Conservation (phyloP, 2,113 vertebrate species). For the Tyrannus savana region DNA sequence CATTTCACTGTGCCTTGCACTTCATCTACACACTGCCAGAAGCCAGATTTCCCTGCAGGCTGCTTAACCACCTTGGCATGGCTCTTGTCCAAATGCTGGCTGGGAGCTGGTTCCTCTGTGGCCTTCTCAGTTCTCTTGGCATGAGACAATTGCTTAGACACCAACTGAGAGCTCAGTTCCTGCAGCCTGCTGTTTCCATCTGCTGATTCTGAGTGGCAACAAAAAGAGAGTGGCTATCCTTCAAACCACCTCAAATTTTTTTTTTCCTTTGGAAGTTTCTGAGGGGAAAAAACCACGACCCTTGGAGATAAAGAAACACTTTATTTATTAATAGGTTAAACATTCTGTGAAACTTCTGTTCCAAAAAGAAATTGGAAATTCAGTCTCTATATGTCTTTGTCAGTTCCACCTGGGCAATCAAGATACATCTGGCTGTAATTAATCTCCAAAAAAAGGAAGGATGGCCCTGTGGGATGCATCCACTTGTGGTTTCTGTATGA, state of each 20-base stretch:
- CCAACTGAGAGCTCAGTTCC: conserved; percentile 54
- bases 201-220: conserved; percentile 18
- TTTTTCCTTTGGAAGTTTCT: neutral
- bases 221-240: conserved; percentile 31
- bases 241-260: neutral
- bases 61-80: conserved; percentile 58
- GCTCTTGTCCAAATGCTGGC: conserved; percentile 26
- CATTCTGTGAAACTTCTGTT: neutral
- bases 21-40: conserved; percentile 32
- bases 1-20: conserved; percentile 30
- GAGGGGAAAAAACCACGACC: neutral
- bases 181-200: conserved; percentile 62
- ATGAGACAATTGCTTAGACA: conserved; percentile 25
- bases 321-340: neutral
- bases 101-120: conserved; percentile 41
- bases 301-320: neutral
- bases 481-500: neutral
- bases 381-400: neutral
- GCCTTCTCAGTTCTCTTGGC: conserved; percentile 63
- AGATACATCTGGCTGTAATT: conserved; percentile 10
- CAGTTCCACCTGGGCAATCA: neutral
- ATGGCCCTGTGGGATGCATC: neutral
- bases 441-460: neutral
- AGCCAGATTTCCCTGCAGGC: conserved; percentile 43
- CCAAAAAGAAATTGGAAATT: neutral